Evolutionary conservation across 2,888 invertebrate species (phyloP), one percentile per base, ranked within the genome.

Genomic region (Phyto melanocephala): DNA sequence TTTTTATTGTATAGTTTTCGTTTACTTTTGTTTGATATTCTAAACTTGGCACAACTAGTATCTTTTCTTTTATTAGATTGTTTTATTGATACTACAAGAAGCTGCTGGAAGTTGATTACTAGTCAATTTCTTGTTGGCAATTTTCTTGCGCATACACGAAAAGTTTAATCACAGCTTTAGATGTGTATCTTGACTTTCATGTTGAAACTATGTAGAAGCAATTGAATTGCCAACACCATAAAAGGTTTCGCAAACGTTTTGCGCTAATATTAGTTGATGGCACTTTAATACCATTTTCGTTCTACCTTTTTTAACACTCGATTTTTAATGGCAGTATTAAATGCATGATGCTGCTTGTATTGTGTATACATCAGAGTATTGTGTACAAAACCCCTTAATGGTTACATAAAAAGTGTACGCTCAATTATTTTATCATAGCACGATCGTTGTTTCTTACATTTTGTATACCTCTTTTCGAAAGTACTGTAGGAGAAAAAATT

Each of bases 391-490:
- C 77, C 60, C 65, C 78, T 60, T 76, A 82, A 78, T 82, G 70
- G 78, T 75, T 70, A 76, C 72, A 78, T 78, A 80, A 81, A 71
- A 81, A 75, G 78, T 75, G 82, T 82, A 85, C 80, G 86, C 86
- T 86, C 86, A 88, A 87, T 88, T 87, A 87, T 87, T 87, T 88
- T 88, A 88, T 88, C 88, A 85, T 85, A 83, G 86, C 88, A 87
- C 87, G 87, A 87, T 88, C 88, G 86, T 76, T 71, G 67, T 71
- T 74, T 74, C 17, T 45, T 77, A 22, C 28, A 33, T 50, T 42
- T 56, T n/a, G n/a, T 28, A 11, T n/a, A 47, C 52, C 17, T 52
- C 33, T 2, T 50, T 33, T 42, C 8, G 10, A 67, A 56, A 40
- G 40, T 76, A 60, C 7, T 70, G 45, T 63, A 35, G 5, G 17